Base-by-base conservation (phyloP, 2,888 invertebrate genomes). In the Strigamia maritima region DNA sequence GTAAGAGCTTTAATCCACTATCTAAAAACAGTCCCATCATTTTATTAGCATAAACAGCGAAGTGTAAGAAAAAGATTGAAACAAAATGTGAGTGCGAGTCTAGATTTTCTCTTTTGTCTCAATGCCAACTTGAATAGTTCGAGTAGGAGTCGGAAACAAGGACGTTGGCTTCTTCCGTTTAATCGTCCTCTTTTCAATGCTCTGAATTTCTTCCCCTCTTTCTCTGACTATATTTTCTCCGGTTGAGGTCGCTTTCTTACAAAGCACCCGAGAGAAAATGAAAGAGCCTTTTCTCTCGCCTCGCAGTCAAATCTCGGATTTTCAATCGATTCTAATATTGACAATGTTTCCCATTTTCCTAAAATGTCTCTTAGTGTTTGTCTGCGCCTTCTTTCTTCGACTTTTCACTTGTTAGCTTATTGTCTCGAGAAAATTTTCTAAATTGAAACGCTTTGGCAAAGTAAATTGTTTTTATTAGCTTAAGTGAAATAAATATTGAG, bases 271-370 rank as follows among this genome's bases (percentile, higher is more conserved):
- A 16, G 19, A n/a, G 54, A 54, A 54, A 54, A 54, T 54, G 54
- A 54, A 54, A 54, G 54, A 54, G 8, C 16, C 54, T 16, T 54
- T 54, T 54, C 54, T 16, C 16, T 54, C 16, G 54, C 54, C 54
- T 54, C n/a, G 54, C 54, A 54, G 54, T 54, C 54, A 54, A 54
- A 54, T 54, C 54, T 54, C 8, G 54, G 54, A 12, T 16, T 54
- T 54, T 54, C 8, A 54, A 54, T 54, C 54, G 54, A 54, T 54
- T 54, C 54, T 54, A 54, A 54, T 54, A 54, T 54, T 54, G 54
- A 54, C 54, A 54, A 54, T 19, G 54, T 54, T 54, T 54, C 54
- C 38, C 38, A 38, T 38, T 10, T 38, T 38, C 19, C 4, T 54
- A 54, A 54, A 54, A n/a, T 19, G 54, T 54, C 54, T 54, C 54